These are phyloP conservation scores for Cephalophus harveyi DNA, from an alignment of 2,113 vertebrate genomes.

Conservation along the genomic window DNA sequence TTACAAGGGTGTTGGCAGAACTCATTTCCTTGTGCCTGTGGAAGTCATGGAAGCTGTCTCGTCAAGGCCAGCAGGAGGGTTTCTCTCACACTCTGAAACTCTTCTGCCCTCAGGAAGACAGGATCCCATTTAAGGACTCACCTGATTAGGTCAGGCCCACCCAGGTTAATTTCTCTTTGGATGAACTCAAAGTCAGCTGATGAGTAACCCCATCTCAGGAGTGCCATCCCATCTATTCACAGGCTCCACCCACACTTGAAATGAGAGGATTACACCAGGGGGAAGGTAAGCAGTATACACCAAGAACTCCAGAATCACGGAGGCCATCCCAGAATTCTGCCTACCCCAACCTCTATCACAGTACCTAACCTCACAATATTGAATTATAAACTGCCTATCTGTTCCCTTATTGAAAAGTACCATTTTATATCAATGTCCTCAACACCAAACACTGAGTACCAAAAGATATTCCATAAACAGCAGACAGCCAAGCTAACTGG, in stretches of 20 bases:
- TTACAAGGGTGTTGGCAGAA: neutral
- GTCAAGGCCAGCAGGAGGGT: neutral
- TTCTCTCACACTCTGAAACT: neutral
- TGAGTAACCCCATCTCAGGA: neutral
- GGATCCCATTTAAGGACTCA: neutral
- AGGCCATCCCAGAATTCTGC: neutral
- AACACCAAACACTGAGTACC: neutral
- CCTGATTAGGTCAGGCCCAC: neutral
- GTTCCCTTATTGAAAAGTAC: neutral
- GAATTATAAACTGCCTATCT: neutral
- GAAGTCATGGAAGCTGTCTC: neutral
- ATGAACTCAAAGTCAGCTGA: neutral
- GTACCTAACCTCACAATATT: neutral
- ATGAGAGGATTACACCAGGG: neutral
- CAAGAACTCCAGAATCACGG: neutral
- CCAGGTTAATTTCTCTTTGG: neutral
- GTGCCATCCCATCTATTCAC: neutral
- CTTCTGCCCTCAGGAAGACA: neutral
- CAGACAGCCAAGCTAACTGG: neutral
- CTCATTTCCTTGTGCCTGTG: neutral
- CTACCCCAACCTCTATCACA: neutral
- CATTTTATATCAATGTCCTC: neutral
- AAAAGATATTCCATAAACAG: neutral
- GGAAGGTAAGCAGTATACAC: accelerated
- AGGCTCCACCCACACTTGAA: no score